A percentile compares a stretch with the other conserved stretches of the same genome.
phyloP scores from a whole-genome alignment of 1,140 invertebrate species.

The Laupala kohalensis region DNA sequence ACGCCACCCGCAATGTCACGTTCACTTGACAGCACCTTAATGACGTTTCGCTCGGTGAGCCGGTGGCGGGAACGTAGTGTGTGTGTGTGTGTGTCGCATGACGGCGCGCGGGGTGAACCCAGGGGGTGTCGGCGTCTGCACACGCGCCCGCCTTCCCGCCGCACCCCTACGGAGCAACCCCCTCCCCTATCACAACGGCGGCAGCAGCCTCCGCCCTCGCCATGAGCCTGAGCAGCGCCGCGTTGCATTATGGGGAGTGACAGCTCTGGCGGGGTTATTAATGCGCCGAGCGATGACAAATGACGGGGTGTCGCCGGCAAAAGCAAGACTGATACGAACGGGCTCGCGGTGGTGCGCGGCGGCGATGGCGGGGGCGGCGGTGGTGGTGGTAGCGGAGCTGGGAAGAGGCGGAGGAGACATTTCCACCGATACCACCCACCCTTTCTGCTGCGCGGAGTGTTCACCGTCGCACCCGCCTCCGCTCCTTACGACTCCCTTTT shows the following conservation, averaged over 20 bases:
- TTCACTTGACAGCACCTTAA: slow-evolving; percentile 13
- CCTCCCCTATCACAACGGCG: not conserved
- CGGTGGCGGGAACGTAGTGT: too few species aligned
- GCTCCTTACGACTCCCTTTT: too few species aligned
- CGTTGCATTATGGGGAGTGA: slow-evolving; percentile 6
- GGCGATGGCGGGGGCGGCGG: too few species aligned
- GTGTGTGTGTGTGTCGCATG: too few species aligned
- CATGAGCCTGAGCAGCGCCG: not conserved
- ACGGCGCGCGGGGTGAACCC: too few species aligned
- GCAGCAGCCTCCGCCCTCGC: not conserved
- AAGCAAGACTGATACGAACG: slow-evolving; percentile 14
- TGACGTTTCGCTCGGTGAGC: slow-evolving; percentile 6
- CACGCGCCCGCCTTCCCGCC: not conserved
- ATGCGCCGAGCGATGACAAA: slow-evolving; percentile 12
- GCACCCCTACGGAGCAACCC: not conserved
- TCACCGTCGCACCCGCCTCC: too few species aligned
- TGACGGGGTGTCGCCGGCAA: slow-evolving; percentile 13
- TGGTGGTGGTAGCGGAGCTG: too few species aligned
- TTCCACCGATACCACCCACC: too few species aligned
- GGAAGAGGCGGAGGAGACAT: too few species aligned
- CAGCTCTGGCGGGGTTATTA: slow-evolving; percentile 12
- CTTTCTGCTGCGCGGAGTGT: too few species aligned
- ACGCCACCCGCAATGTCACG: slow-evolving; percentile 6
- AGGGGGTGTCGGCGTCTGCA: not conserved
- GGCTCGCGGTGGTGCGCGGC: too few species aligned